Percentiles rank a stretch among this genome's conserved stretches.
phyloP scores from a whole-genome alignment of 2,797 vertebrate genomes.

The Loriculus beryllinus region DNA sequence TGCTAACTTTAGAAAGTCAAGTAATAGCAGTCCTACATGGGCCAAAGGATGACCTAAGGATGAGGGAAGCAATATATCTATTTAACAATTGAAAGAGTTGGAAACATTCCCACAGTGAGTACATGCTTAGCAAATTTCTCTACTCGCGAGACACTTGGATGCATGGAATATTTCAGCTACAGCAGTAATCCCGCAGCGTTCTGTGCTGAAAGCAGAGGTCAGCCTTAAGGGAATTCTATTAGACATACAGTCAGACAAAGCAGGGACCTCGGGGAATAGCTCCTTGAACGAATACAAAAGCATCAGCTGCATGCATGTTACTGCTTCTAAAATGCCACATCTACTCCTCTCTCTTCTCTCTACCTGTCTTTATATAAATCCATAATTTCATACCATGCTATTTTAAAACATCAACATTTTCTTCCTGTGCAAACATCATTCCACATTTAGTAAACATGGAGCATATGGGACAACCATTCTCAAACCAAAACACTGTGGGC shows the following conservation, averaged over 20 bases:
- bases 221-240: conserved; percentile 22
- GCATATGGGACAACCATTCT: neutral
- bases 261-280: conserved; percentile 9
- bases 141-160: neutral
- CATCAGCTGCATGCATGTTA: neutral
- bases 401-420: neutral
- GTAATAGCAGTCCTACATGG: conserved; percentile 3
- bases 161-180: neutral
- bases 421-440: neutral
- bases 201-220: conserved; percentile 19
- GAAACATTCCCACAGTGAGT: neutral
- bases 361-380: neutral
- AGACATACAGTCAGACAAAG: conserved; percentile 33
- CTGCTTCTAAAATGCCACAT: neutral
- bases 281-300: conserved; percentile 13
- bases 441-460: neutral
- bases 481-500: neutral
- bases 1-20: conserved; percentile 63
- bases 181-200: neutral
- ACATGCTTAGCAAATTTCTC: neutral
- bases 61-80: conserved; percentile 35
- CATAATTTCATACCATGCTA: neutral
- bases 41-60: conserved; percentile 69
- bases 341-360: neutral
- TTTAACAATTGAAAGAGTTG: conserved; percentile 44